Percentiles rank a stretch among this genome's conserved stretches.
phyloP scores from a whole-genome alignment of 2,888 invertebrate species.

The Phortica magna region DNA sequence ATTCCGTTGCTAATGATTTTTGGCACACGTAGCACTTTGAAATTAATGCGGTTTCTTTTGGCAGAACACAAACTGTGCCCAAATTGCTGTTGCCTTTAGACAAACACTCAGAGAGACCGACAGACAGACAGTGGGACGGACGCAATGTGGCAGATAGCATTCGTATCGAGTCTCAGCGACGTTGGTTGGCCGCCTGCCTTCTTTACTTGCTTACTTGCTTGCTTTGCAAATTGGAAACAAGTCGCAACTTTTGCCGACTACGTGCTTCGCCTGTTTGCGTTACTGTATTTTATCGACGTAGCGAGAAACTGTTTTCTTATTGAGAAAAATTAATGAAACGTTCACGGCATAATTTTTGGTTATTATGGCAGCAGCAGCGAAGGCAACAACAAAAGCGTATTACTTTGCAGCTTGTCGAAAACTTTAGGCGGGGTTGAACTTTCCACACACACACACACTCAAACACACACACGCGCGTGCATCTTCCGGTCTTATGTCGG shows the following conservation, averaged over 20 bases:
- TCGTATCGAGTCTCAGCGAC: too few species aligned
- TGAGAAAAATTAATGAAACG: constrained; percentile 59
- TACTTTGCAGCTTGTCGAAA: not conserved
- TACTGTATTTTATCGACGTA: constrained; percentile 16
- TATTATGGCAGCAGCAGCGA: not conserved
- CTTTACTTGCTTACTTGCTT: not conserved
- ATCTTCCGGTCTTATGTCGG: not conserved
- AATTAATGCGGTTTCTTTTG: constrained; percentile 60
- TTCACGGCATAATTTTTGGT: constrained; percentile 53
- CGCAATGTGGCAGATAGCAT: constrained; percentile 3
- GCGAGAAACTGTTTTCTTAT: constrained; percentile 42
- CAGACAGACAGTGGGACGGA: not conserved
- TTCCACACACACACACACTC: not conserved
- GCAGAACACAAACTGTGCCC: not conserved
- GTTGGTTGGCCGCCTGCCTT: not conserved
- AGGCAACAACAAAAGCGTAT: constrained; percentile 11
- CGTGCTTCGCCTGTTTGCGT: constrained; percentile 22
- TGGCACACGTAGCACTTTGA: constrained; percentile 75
- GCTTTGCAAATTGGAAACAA: constrained; percentile 4
- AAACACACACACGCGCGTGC: not conserved
- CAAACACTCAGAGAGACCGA: not conserved
- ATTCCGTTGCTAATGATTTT: constrained; percentile 76
- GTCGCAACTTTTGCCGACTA: not conserved
- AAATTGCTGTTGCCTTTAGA: not conserved
- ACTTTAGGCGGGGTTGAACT: not conserved